Conservation (phyloP, 2,113 vertebrate genomes). For the Cariama cristata region DNA sequence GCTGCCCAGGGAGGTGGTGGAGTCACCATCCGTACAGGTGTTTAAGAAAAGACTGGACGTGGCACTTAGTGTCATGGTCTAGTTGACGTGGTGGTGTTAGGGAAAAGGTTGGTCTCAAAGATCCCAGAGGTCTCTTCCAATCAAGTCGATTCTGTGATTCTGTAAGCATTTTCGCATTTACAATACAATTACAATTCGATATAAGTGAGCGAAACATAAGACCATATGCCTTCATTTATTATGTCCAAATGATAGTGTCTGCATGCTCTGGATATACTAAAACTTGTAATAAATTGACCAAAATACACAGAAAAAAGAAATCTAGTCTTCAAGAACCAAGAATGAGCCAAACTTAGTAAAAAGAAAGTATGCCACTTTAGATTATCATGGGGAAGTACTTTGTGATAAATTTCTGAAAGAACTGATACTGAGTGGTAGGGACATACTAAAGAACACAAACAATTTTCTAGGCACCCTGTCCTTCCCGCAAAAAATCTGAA, state of each 20-base stretch:
- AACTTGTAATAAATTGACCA: background rate
- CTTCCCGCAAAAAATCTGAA: background rate
- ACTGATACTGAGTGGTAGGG: background rate
- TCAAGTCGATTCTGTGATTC: no score
- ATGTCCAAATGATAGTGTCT: background rate
- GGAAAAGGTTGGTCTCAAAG: no score
- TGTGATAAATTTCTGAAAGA: background rate
- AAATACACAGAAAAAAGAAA: background rate
- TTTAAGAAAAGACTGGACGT: no score
- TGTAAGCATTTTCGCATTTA: background rate
- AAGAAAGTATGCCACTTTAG: background rate
- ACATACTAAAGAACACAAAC: background rate
- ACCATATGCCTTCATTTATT: background rate
- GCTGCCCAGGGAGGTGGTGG: no score
- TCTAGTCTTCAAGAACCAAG: rapidly evolving
- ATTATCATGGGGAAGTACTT: background rate
- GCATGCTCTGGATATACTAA: background rate
- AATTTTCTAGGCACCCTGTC: background rate
- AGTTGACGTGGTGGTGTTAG: no score
- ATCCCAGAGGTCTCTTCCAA: no score
- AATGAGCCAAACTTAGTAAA: background rate
- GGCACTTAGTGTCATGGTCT: no score
- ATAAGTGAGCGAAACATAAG: background rate
- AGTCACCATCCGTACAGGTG: no score
- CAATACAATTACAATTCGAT: background rate